Evolutionary conservation across 2,797 vertebrate genomes (phyloP).

Genomic region (Notolepis coatsorum): DNA sequence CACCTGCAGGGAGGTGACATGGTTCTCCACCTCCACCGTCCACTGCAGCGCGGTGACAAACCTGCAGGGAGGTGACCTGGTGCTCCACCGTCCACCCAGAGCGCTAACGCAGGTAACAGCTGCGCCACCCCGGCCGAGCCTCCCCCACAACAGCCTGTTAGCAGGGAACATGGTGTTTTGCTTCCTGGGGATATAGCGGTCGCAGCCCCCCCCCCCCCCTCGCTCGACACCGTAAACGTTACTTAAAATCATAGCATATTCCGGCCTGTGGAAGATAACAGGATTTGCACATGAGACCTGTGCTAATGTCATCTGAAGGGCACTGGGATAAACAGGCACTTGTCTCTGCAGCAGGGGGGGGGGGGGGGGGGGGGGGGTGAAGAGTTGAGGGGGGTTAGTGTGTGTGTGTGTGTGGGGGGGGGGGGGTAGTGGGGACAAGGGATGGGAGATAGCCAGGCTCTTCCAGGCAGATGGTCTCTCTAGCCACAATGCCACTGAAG

Average conservation of each 20-base stretch:
- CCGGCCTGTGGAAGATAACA: slow-evolving; percentile 76
- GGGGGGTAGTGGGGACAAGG: slow-evolving; percentile 59
- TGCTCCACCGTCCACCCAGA: slow-evolving; percentile 74
- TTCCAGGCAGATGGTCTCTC: slow-evolving; percentile 67
- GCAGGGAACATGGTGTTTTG: slow-evolving; percentile 69
- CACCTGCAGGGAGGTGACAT: slow-evolving; percentile 68
- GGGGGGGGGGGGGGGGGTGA: slow-evolving; percentile 25
- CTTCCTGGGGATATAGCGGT: slow-evolving; percentile 64
- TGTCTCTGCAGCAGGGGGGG: slow-evolving; percentile 55
- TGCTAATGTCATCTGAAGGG: slow-evolving; percentile 83
- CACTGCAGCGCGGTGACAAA: slow-evolving; percentile 66
- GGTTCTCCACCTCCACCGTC: slow-evolving; percentile 61
- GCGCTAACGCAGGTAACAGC: slow-evolving; percentile 80
- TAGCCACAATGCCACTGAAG: slow-evolving; percentile 37
- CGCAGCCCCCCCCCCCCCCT: too few relatives aligned
- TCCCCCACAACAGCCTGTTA: slow-evolving; percentile 76
- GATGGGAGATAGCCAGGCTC: slow-evolving; percentile 68
- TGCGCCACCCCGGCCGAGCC: slow-evolving; percentile 48
- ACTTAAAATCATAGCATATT: slow-evolving; percentile 79
- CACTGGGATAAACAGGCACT: slow-evolving; percentile 81
- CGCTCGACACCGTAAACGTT: slow-evolving; percentile 68
- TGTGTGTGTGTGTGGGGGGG: slow-evolving; percentile 20
- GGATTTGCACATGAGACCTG: slow-evolving; percentile 70
- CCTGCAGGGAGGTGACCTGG: slow-evolving; percentile 59
- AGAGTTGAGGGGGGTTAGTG: too few relatives aligned